Evolutionary conservation across 1,140 invertebrate species (phyloP).

Genomic region (Caenorhabditis inopinata): DNA sequence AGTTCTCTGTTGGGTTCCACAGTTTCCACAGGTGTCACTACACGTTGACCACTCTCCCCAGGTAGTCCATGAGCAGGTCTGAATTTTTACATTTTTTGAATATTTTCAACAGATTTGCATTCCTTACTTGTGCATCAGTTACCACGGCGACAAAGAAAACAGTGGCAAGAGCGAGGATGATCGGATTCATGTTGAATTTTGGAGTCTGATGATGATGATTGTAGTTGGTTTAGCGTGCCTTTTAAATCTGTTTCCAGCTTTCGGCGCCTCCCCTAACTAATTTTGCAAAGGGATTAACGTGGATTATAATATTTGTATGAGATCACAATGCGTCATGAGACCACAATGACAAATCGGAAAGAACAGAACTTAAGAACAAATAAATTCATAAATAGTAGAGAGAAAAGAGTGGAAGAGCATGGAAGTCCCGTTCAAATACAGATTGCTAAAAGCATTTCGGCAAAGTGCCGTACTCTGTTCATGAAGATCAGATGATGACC

Average conservation of each 20-base stretch:
- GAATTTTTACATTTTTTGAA: not conserved
- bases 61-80: not conserved
- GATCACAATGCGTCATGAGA: no score
- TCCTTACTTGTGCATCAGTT: not conserved
- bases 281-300: slow-evolving; percentile 30
- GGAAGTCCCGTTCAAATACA: no score
- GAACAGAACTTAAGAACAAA: not conserved
- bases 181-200: not conserved
- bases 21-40: slow-evolving; percentile 20
- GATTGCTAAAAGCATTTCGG: no score
- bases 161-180: not conserved
- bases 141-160: not conserved
- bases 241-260: not conserved
- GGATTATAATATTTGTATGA: slow-evolving; percentile 12
- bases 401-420: no score
- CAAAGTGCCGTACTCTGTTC: no score
- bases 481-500: no score
- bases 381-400: not conserved
- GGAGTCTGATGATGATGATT: not conserved
- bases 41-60: slow-evolving; percentile 21
- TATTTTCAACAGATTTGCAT: not conserved
- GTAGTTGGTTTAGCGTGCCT: not conserved
- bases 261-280: not conserved
- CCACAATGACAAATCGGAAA: slow-evolving; percentile 1
- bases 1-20: slow-evolving; percentile 9